These are phyloP conservation scores for Oegoconia quadripuncta DNA, from an alignment of 2,888 invertebrate species.

Conservation along the genomic window DNA sequence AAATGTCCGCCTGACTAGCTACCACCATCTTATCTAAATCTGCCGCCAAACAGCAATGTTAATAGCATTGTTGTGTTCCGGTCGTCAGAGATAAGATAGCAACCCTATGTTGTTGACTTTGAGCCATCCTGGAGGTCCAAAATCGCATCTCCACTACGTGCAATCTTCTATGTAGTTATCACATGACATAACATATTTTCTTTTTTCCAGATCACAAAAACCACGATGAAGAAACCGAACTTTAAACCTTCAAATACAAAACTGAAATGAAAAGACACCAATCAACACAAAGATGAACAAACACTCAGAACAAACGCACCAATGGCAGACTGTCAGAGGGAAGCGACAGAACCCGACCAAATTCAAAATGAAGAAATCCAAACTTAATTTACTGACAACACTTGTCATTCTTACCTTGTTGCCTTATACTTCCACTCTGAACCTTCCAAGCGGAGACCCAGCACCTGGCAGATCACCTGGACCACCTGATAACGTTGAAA, in stretches of 20 bases:
- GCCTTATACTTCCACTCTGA: slow-evolving; percentile 64
- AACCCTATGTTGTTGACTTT: too few relatives aligned
- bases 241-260: neutral
- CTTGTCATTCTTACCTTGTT: slow-evolving; percentile 53
- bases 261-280: neutral
- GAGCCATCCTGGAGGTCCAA: too few relatives aligned
- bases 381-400: slow-evolving; percentile 36
- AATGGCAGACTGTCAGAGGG: slow-evolving; percentile 22
- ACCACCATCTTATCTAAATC: too few relatives aligned
- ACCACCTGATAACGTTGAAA: slow-evolving; percentile 56
- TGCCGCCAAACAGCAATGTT: too few relatives aligned
- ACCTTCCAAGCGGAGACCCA: slow-evolving; percentile 79
- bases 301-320: neutral
- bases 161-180: neutral
- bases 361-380: slow-evolving; percentile 46
- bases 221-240: neutral
- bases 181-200: neutral
- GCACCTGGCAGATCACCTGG: slow-evolving; percentile 84
- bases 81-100: too few relatives aligned
- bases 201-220: neutral
- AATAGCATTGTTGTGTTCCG: too few relatives aligned
- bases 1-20: too few relatives aligned
- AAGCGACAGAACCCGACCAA: slow-evolving; percentile 35
- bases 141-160: too few relatives aligned
- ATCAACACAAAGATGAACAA: neutral